Evolutionary conservation across 2,797 vertebrate genomes (phyloP).

Genomic region (Sarcophilus harrisii): DNA sequence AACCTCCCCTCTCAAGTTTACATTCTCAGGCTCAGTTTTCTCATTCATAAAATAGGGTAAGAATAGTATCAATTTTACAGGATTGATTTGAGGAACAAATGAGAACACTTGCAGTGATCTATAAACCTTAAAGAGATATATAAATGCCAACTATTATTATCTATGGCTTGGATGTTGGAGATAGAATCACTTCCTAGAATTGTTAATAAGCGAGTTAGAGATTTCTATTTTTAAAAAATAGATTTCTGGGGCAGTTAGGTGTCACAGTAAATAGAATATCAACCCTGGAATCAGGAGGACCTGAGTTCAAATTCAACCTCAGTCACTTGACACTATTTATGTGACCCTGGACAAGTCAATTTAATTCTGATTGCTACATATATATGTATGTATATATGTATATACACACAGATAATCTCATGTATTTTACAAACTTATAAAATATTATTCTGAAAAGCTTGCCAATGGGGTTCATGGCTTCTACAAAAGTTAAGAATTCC

Average conservation of each 20-base stretch:
- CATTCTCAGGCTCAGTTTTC: not conserved
- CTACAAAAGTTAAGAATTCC: not conserved
- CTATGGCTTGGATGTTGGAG: not conserved
- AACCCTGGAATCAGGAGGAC: too few species aligned
- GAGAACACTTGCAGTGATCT: not conserved
- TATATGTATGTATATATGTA: too few species aligned
- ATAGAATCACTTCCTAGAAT: not conserved
- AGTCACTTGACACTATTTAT: too few species aligned
- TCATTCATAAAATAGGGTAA: not conserved
- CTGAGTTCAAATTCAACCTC: too few species aligned
- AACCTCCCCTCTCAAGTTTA: not conserved
- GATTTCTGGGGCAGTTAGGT: not conserved
- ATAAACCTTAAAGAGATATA: not conserved
- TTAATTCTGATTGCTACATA: too few species aligned
- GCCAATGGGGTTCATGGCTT: not conserved
- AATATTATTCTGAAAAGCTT: not conserved
- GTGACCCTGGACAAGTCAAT: too few species aligned
- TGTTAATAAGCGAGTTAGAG: not conserved
- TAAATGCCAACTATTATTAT: not conserved
- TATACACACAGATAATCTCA: too few species aligned
- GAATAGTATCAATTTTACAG: not conserved
- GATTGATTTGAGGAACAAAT: not conserved
- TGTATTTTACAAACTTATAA: not conserved
- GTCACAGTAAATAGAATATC: too few species aligned
- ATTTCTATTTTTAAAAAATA: not conserved